Base-by-base conservation (phyloP, 2,888 invertebrate genomes). In the Octonoba sinensis region DNA sequence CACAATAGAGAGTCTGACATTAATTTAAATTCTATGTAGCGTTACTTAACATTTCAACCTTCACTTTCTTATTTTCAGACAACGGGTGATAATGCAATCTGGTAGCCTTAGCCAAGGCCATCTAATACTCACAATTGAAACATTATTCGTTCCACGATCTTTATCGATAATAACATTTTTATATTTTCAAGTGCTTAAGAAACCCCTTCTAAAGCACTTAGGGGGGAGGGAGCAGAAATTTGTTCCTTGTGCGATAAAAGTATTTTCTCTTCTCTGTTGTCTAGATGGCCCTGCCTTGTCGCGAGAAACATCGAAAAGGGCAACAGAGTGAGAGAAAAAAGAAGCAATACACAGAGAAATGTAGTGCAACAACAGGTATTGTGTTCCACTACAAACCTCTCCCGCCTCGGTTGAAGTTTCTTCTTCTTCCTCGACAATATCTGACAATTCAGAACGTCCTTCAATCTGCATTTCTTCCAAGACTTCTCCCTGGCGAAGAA, bases 391-490 rank as follows among this genome's bases (percentile, higher is more conserved):
- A 83, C 78, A 83, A 70, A 79, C 79, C 84, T 82, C 81, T 51
- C 65, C 76, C 51, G 70, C 51, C n/a, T 83, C 79, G 47, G 59
- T 66, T 51, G 81, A 85, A 51, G 86, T 86, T 66, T 88, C 88
- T 85, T 89, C 90, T 69, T 88, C 88, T 84, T 89, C 90, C 86
- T 90, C 90, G 49, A 88, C 89, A 83, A 90, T 90, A 86, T 90
- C 90, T 46, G 89, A 89, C 67, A 90, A 87, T 86, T 90, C 90
- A 24, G 89, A 88, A 18, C 85, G 81, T 70, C 75, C 76, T 76
- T 76, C 76, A 18, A 59, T 75, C 66, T 73, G 82, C 66, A 82
- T 60, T 72, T 82, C 82, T 76, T 82, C 82, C 47, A 76, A 57
- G 74, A 56, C 74, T 76, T 75, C 76, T 44, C 82, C 82, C 82